Evolutionary conservation across 2,888 invertebrate genomes (phyloP), one percentile per base, ranked within the genome.

Genomic region (Elegia similella): DNA sequence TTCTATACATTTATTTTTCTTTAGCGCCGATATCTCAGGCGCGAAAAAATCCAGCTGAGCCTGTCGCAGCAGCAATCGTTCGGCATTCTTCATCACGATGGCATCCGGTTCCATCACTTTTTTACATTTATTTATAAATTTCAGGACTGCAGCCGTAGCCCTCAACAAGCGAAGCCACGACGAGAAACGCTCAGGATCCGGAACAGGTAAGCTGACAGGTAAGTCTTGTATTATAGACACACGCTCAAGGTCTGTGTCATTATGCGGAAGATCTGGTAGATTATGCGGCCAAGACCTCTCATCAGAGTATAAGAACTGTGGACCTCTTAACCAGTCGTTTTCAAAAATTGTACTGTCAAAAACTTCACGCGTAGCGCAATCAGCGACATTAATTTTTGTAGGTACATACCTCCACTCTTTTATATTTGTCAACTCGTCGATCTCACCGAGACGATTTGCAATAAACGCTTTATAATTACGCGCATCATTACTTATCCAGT

Each of bases 401-500:
- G 1, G 56, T 17, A 61, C 42, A 34, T 59, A 62, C 2, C 32
- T 52, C 62, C 59, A 62, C 17, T 62, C 59, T 2, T 32, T 16
- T 2, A 17, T 2, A 0, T 50, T 34, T 8, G 57, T 57, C 0
- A 63, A 30, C 7, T 61, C 63, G 42, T 63, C 63, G 6, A 63
- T 63, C 12, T 63, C 63, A 2, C 63, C 61, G 0, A 63, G 46
- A 0, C 63, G 50, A 16, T 63, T 44, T 0, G 61, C 61, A 1
- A 58, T 42, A 34, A 56, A 63, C 0, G 32, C 5, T 29, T 63
- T 63, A 17, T 59, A 61, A 29, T 38, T 55, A 0, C 63, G 50
- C 0, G 56, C 12, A 7, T 30, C 30, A 30, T 30, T 30, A 30
- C 30, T 30, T 30, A 30, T 30, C 30, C 30, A 30, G 30, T 42